Percentiles rank a stretch among this genome's conserved stretches.
phyloP scores from a whole-genome alignment of 1,140 invertebrate species.

The Potamilus streckersoni region DNA sequence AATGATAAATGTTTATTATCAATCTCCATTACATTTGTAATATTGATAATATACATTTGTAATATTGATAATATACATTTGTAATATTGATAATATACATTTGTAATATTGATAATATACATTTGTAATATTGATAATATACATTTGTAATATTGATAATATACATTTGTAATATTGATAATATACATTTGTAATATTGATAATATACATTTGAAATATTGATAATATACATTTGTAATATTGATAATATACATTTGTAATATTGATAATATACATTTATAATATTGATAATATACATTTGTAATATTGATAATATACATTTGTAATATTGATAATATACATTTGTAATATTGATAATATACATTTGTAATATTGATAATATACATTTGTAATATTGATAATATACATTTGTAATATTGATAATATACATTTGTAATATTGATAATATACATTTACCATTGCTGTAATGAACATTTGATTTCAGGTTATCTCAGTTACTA shows the following conservation, averaged over 20 bases:
- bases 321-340: background rate
- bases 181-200: background rate
- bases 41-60: background rate
- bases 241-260: background rate
- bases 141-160: background rate
- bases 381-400: background rate
- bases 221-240: too few species aligned
- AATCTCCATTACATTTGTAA: background rate
- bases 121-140: background rate
- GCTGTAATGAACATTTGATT: background rate
- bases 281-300: too few species aligned
- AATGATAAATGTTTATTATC: too few species aligned
- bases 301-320: background rate
- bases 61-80: background rate
- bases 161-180: background rate
- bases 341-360: background rate
- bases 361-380: background rate
- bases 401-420: background rate
- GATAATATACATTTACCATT: background rate
- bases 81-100: background rate
- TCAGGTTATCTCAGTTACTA: conserved; percentile 75
- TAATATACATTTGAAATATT: conserved; percentile 1
- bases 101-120: background rate
- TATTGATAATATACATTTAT: background rate
- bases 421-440: background rate